phyloP scores from a whole-genome alignment of 2,113 vertebrate genomes.

The Litocranius walleri region DNA sequence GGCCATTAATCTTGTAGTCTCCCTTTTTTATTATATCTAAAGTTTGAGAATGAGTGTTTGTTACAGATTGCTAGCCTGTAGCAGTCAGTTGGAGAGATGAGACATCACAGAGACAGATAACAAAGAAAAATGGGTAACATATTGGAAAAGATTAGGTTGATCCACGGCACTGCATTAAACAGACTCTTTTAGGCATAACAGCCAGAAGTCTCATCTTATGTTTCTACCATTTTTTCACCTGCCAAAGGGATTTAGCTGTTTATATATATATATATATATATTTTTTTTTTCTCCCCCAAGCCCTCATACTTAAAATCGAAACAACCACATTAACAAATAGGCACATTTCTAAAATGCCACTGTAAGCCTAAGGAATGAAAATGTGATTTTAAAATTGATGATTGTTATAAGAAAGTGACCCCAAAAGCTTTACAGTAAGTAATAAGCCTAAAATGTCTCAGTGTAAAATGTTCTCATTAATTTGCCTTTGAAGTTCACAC shows the following conservation, averaged over 20 bases:
- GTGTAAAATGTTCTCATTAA: slow-evolving; percentile 46
- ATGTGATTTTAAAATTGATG: slow-evolving; percentile 56
- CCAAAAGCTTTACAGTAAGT: slow-evolving; percentile 38
- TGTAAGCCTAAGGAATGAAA: slow-evolving; percentile 32
- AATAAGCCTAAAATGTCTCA: slow-evolving; percentile 48
- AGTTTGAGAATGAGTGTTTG: slow-evolving; percentile 45
- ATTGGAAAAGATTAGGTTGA: slow-evolving; percentile 53
- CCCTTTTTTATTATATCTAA: slow-evolving; percentile 42
- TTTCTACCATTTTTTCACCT: background rate
- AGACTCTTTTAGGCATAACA: slow-evolving; percentile 7
- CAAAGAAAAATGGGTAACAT: slow-evolving; percentile 71
- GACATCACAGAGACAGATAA: slow-evolving; percentile 65
- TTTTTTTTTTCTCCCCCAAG: background rate
- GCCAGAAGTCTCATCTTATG: background rate
- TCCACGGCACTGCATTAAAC: slow-evolving; percentile 45
- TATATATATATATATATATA: background rate
- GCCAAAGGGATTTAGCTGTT: background rate
- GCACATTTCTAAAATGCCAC: slow-evolving; percentile 49
- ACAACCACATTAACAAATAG: slow-evolving; percentile 2
- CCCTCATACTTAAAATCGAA: slow-evolving; percentile 12
- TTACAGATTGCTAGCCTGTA: slow-evolving; percentile 65
- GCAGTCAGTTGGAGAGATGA: slow-evolving; percentile 58
- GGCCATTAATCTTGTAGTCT: slow-evolving; percentile 66
- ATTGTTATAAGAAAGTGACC: slow-evolving; percentile 50
- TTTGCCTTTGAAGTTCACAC: slow-evolving; percentile 48